Evolutionary conservation across 92 coral and sea anemone species (phyloP).

Genomic region (Zoanthus solanderi): DNA sequence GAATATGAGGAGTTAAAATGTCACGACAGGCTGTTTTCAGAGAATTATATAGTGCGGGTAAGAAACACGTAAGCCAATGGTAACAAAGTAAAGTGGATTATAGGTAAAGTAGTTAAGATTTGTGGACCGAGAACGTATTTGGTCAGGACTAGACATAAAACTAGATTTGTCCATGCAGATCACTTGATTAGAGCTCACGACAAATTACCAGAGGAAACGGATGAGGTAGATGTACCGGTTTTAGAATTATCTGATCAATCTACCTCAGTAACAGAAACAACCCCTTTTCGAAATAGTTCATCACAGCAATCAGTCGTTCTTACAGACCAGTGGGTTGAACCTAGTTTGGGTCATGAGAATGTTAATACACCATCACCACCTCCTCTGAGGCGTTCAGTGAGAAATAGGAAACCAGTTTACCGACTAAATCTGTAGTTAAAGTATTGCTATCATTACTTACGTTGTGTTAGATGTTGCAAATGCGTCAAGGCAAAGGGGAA

Average conservation of each 20-base stretch:
- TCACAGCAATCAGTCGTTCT: background rate
- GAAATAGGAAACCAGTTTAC: slow-evolving; percentile 6
- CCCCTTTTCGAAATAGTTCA: background rate
- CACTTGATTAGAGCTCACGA: slow-evolving; percentile 61
- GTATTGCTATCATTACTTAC: background rate
- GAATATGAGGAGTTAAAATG: background rate
- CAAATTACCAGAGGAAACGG: background rate
- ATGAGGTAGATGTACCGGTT: slow-evolving; percentile 41
- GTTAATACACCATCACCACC: background rate
- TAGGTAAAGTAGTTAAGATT: slow-evolving; percentile 45
- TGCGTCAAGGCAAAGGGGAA: background rate
- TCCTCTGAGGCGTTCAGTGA: background rate
- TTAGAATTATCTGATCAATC: slow-evolving; percentile 41
- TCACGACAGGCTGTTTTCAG: background rate
- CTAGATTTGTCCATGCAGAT: slow-evolving; percentile 47
- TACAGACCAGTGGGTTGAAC: background rate
- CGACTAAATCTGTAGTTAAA: background rate
- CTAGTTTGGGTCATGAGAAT: slow-evolving; percentile 6
- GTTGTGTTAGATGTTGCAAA: background rate
- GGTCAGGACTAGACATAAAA: slow-evolving; percentile 36
- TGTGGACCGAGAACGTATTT: slow-evolving; percentile 53
- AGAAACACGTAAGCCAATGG: slow-evolving; percentile 37
- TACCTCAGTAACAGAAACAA: background rate
- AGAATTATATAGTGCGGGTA: background rate
- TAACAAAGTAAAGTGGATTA: slow-evolving; percentile 7